Percentiles rank a stretch among this genome's conserved stretches.
Evolutionary conservation across 2,888 invertebrate genomes (phyloP).

Genomic region (Auanema sp.): DNA sequence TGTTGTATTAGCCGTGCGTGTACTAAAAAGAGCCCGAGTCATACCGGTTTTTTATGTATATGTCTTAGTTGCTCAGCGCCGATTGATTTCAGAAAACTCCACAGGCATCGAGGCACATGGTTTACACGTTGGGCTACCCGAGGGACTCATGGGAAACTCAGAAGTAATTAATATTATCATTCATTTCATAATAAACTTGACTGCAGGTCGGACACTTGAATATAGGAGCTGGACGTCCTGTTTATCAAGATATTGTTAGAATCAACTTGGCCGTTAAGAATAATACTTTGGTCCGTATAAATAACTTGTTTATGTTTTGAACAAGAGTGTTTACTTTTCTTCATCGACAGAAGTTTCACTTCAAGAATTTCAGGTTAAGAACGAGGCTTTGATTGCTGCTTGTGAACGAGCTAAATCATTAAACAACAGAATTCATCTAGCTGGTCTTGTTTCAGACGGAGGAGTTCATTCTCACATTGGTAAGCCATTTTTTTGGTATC

Average conservation of each 20-base stretch:
- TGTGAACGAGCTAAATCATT: slow-evolving; percentile 65
- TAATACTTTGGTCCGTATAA: slow-evolving; percentile 35
- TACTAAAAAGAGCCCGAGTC: too few relatives aligned
- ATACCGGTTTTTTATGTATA: too few relatives aligned
- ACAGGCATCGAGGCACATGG: slow-evolving; percentile 66
- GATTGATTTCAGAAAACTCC: slow-evolving; percentile 49
- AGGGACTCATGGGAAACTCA: slow-evolving; percentile 67
- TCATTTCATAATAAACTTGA: not conserved
- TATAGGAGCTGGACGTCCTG: slow-evolving; percentile 67
- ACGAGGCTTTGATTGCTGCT: slow-evolving; percentile 64
- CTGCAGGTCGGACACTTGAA: slow-evolving; percentile 66
- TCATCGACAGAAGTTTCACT: not conserved
- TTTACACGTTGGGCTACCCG: slow-evolving; percentile 66
- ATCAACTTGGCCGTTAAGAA: slow-evolving; percentile 65
- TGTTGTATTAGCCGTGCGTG: not conserved
- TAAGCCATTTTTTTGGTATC: slow-evolving; percentile 6
- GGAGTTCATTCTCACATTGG: slow-evolving; percentile 67
- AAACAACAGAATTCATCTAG: slow-evolving; percentile 66
- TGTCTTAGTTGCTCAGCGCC: too few relatives aligned
- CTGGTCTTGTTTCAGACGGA: slow-evolving; percentile 66
- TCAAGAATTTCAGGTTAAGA: slow-evolving; percentile 53
- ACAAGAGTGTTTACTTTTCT: not conserved
- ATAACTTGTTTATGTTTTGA: not conserved
- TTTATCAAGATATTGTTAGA: slow-evolving; percentile 68
- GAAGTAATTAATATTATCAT: slow-evolving; percentile 48